phyloP scores from a whole-genome alignment of 2,113 vertebrate genomes.

The Rhynchomys soricoides region DNA sequence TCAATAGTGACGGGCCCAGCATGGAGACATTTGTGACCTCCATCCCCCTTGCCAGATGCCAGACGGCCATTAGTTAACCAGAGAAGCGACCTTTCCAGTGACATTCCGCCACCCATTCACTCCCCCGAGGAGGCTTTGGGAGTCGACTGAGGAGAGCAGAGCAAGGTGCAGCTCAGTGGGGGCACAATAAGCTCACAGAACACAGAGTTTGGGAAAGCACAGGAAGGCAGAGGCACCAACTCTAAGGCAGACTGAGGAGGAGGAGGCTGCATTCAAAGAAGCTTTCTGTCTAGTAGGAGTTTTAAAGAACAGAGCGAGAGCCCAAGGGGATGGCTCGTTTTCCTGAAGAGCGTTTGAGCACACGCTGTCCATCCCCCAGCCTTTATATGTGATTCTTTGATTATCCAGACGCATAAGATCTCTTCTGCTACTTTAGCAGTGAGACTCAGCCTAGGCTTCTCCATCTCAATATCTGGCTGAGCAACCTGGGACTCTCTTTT shows the following conservation, averaged over 20 bases:
- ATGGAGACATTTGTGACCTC: slow-evolving; percentile 75
- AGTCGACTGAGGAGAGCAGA: neutral
- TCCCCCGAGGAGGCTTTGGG: neutral
- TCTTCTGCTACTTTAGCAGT: neutral
- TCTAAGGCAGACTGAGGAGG: neutral
- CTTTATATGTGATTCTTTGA: neutral
- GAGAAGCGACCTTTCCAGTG: slow-evolving; percentile 51
- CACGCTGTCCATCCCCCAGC: neutral
- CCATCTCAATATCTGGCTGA: neutral
- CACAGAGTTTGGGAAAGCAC: neutral
- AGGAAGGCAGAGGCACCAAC: neutral
- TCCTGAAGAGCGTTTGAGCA: neutral
- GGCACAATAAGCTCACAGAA: neutral
- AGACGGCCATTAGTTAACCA: slow-evolving; percentile 66
- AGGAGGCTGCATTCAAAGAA: neutral
- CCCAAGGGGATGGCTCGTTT: neutral
- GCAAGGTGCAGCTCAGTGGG: neutral
- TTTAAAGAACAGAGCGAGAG: neutral
- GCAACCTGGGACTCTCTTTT: neutral
- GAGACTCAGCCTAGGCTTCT: neutral
- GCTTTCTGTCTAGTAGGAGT: neutral
- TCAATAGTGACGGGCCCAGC: slow-evolving; percentile 68
- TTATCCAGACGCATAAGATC: neutral
- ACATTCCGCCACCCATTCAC: slow-evolving; percentile 18
- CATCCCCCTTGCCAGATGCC: slow-evolving; percentile 73